Base-by-base conservation (phyloP, 2,113 vertebrate genomes). In the Jaculus jaculus region DNA sequence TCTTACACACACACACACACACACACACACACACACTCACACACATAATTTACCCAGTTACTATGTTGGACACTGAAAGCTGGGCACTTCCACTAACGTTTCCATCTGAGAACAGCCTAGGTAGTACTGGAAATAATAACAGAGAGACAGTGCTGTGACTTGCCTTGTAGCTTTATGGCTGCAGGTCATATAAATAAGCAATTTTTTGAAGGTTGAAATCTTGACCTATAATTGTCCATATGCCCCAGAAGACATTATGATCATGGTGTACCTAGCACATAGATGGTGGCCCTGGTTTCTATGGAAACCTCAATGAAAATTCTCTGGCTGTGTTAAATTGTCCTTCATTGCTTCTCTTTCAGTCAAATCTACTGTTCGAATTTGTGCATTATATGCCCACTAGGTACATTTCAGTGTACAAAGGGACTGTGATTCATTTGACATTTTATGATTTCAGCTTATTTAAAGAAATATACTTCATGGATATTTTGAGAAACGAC, bases 121-220 rank as follows among this genome's bases (percentile, higher is more conserved):
- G 37, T 93, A 90, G 60, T 30, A 7, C 72, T 90, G 61, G 16
- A 32, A 87, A 85, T 77, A 91, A 77, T 82, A 51, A 63, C 17
- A 11, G 51, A 78, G 30, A 83, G 23, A 15, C 16, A 87, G 60
- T 74, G 30, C n/a, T 82, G 5, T 79, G n/a, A 37, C 23, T 95
- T 74, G 74, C 26, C 88, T 26, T 72, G 34, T 30, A 85, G 72
- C 3, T 42, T 85, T 21, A 39, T 78, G 60, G 80, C 20, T 78
- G 37, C 5, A 95, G 80, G 75, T 68, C 30, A 92, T 90, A 86
- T 89, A 32, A 94, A 96, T 93, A 94, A 96, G 54, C 72, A 91
- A 54, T 69, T 95, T 95, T 90, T 73, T 42, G 30, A 89, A 87
- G 54, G 72, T 34, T 84, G 74, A 94, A 28, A 75, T 73, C 54